Evolutionary conservation across 2,888 invertebrate species (phyloP), one percentile per base, ranked within the genome.

Genomic region (Lepidochitona cinerea): DNA sequence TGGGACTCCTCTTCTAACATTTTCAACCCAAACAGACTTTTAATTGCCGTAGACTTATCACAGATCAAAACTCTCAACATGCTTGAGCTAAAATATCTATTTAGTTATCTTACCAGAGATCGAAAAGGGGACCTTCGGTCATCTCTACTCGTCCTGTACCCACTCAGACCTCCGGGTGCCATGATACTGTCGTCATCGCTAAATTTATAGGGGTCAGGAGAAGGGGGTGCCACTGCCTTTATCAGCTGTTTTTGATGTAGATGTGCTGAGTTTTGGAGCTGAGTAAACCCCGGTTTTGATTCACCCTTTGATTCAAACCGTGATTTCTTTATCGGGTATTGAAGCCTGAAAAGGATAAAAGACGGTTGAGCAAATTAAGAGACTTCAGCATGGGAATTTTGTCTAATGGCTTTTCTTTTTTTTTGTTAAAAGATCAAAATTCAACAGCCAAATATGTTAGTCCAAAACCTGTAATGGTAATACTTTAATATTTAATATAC

Each of bases 311-410:
- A 41, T 23, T 87, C 86, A 71, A 82, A 80, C 33, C 83, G 77
- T 26, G 82, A 95, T 85, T 95, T 94, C 92, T 97, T 97, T 76
- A 97, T 95, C 0, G 97, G 96, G 92, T 96, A 95, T 90, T 96
- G 95, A 87, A 96, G 92, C 96, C 96, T 91, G 89, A 81, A 73
- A n/a, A n/a, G n/a, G n/a, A n/a, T n/a, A n/a, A n/a, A n/a, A n/a
- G n/a, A n/a, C n/a, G n/a, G n/a, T n/a, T n/a, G n/a, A n/a, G n/a
- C n/a, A n/a, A n/a, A n/a, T n/a, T n/a, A n/a, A n/a, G n/a, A n/a
- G n/a, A n/a, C n/a, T n/a, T n/a, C n/a, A n/a, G n/a, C n/a, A n/a
- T n/a, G n/a, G n/a, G n/a, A n/a, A n/a, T n/a, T n/a, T n/a, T n/a
- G n/a, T n/a, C n/a, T n/a, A n/a, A n/a, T n/a, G n/a, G n/a, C n/a